Percentiles rank a stretch among this genome's conserved stretches.
These are phyloP conservation scores for Artibeus lituratus DNA, from an alignment of 2,797 vertebrate species.

Conservation along the genomic window DNA sequence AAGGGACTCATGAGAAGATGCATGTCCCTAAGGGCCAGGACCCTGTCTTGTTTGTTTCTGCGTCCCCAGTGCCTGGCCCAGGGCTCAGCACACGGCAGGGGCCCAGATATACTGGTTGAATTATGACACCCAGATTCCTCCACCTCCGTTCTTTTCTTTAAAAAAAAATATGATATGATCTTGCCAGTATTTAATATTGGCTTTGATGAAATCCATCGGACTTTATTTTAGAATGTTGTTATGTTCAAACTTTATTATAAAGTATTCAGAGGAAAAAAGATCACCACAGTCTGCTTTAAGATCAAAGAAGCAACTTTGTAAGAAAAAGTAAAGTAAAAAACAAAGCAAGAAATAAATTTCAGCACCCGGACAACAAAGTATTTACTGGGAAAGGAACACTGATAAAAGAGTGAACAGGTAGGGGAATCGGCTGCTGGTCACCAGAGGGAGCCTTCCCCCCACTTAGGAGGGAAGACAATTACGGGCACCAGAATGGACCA, in stretches of 20 bases:
- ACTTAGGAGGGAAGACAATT: not conserved
- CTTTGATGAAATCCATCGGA: slow-evolving; percentile 11
- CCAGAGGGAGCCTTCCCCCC: not conserved
- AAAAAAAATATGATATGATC: not conserved
- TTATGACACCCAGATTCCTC: not conserved
- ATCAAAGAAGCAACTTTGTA: not conserved
- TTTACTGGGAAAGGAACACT: not conserved
- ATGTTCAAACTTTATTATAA: slow-evolving; percentile 19
- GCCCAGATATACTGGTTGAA: not conserved
- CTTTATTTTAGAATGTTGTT: slow-evolving; percentile 23
- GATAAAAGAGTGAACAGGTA: not conserved
- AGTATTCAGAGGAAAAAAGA: slow-evolving; percentile 25
- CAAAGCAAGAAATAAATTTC: not conserved
- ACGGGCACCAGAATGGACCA: not conserved
- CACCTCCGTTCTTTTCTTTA: not conserved
- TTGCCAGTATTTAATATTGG: not conserved
- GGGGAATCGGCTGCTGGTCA: not conserved
- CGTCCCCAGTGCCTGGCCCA: not conserved
- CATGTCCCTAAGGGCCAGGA: not conserved
- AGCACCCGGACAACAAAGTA: not conserved
- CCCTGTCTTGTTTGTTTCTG: not conserved
- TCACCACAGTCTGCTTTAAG: not conserved
- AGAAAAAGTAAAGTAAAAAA: slow-evolving; percentile 18
- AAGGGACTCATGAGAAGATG: not conserved
- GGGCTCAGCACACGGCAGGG: not conserved